Evolutionary conservation across 2,888 invertebrate genomes (phyloP), one percentile per base, ranked within the genome.

Genomic region (Scaptomyza caliginosa): DNA sequence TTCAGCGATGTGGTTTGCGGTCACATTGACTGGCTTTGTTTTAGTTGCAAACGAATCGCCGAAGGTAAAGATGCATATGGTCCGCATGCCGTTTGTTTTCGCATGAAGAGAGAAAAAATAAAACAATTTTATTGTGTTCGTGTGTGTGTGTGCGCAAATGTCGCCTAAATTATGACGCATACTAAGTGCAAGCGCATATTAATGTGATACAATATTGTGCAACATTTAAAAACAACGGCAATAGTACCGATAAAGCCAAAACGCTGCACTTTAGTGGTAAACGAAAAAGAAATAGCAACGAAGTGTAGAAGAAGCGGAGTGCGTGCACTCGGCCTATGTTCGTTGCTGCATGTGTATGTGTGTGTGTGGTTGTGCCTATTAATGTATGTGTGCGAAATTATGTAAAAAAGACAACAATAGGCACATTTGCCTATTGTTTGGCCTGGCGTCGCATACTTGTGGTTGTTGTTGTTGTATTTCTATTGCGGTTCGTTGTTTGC

Each of bases 161-260:
- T 80, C 72, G 63, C 77, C 40, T 60, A 67, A 81, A 77, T 80
- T 77, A 82, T 82, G 79, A 82, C 79, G 82, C 80, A 75, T 73
- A 49, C 62, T 58, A 64, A 82, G 55, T 80, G 79, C 79, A 79
- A 51, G 65, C 70, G 57, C 64, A 58, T 71, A 46, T 62, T 49
- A 55, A 50, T 60, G 28, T 45, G 45, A 68, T 76, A 60, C 66
- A 62, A 62, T 59, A 65, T 62, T 64, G 76, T 75, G 75, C 73
- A 76, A 74, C 48, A 65, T 28, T 73, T 48, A 46, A 65, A 65
- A 65, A 65, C 51, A 48, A 28, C 56, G 51, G 64, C 36, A 17
- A 46, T 56, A 42, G 55, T 59, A 59, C 32, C 43, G 17, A 57
- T 36, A 51, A 49, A 46, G 52, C 55, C 28, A 16, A 59, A 66